Evolutionary conservation across 2,113 vertebrate genomes (phyloP).

Genomic region (Camelus bactrianus): DNA sequence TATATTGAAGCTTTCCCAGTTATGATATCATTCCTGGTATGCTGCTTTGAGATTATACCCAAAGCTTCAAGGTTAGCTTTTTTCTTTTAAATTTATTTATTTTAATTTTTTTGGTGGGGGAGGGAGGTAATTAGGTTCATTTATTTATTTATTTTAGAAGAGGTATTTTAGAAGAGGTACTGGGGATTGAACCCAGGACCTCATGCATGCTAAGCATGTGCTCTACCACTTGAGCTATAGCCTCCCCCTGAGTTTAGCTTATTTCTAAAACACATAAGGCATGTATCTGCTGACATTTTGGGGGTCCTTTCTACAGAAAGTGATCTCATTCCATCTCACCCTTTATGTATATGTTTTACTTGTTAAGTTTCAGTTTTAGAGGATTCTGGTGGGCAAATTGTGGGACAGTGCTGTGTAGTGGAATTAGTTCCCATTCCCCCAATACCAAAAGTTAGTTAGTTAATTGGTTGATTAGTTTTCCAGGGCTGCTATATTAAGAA

Average conservation of each 20-base stretch:
- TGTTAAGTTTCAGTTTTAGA: slow-evolving; percentile 15
- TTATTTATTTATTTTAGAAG: too few relatives aligned
- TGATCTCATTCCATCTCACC: background rate
- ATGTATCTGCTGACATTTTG: background rate
- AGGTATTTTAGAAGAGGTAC: too few relatives aligned
- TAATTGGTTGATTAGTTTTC: background rate
- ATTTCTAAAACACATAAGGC: background rate
- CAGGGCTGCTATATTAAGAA: background rate
- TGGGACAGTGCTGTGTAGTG: background rate
- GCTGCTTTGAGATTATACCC: background rate
- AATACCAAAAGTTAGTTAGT: background rate
- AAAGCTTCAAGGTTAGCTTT: slow-evolving; percentile 8
- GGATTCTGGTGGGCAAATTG: background rate
- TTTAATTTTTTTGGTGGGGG: too few relatives aligned
- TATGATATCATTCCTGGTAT: background rate
- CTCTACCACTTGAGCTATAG: too few relatives aligned
- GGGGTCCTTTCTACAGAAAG: background rate
- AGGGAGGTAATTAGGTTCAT: too few relatives aligned
- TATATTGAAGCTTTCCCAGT: background rate
- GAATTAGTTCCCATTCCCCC: background rate
- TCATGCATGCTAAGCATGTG: too few relatives aligned
- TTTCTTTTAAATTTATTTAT: background rate
- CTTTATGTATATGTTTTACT: background rate
- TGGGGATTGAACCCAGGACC: too few relatives aligned
- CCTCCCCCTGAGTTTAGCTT: background rate